phyloP scores from a whole-genome alignment of 2,888 invertebrate genomes.

The Horisme vitalbata region DNA sequence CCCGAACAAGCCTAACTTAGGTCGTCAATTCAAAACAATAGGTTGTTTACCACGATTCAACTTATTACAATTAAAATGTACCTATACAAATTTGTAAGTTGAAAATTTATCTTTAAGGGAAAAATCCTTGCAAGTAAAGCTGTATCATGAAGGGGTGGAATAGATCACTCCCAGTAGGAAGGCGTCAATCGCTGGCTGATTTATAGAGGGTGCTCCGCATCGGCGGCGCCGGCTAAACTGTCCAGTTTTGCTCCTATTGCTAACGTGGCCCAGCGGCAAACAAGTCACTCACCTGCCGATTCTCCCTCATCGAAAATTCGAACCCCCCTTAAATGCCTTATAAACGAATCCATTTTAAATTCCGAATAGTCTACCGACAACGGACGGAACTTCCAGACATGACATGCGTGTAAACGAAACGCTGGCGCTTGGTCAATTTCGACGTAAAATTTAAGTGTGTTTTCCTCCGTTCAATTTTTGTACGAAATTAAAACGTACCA shows the following conservation, averaged over 20 bases:
- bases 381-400: slow-evolving; percentile 74
- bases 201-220: slow-evolving; percentile 69
- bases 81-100: slow-evolving; percentile 40
- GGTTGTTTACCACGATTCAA: slow-evolving; percentile 4
- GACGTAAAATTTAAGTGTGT: slow-evolving; percentile 55
- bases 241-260: slow-evolving; percentile 74
- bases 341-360: slow-evolving; percentile 80
- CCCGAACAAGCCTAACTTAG: no score
- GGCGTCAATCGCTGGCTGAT: slow-evolving; percentile 79
- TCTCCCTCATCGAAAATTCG: slow-evolving; percentile 77
- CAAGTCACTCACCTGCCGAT: slow-evolving; percentile 80
- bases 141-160: slow-evolving; percentile 73
- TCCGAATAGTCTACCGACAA: slow-evolving; percentile 74
- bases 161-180: slow-evolving; percentile 82
- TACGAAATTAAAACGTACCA: slow-evolving; percentile 53
- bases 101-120: slow-evolving; percentile 53
- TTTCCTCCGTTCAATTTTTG: slow-evolving; percentile 49
- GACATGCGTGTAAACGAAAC: slow-evolving; percentile 77
- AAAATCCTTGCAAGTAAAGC: slow-evolving; percentile 73
- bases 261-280: slow-evolving; percentile 68
- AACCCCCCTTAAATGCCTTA: slow-evolving; percentile 75
- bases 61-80: slow-evolving; percentile 60
- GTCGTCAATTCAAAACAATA: no score
- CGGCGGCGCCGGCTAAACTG: slow-evolving; percentile 73
- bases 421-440: slow-evolving; percentile 71